Percentiles rank a stretch among this genome's conserved stretches.
phyloP scores from a whole-genome alignment of 2,113 vertebrate genomes.

The Tragelaphus buxtoni region DNA sequence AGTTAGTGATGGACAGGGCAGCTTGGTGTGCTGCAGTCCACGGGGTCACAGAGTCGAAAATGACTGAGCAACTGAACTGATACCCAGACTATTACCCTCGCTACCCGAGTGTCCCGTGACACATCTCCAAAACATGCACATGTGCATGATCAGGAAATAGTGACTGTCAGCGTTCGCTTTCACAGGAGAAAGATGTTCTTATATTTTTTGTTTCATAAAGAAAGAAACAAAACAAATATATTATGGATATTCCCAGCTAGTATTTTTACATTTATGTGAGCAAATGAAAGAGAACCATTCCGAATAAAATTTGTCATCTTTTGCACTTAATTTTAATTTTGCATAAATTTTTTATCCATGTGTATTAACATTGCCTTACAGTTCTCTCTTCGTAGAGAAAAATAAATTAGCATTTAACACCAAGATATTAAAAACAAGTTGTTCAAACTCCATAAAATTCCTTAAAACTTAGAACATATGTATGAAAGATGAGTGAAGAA shows the following conservation, averaged over 20 bases:
- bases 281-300: neutral
- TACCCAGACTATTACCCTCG: neutral
- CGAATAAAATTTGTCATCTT: neutral
- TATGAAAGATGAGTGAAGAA: neutral
- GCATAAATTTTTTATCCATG: neutral
- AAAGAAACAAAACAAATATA: neutral
- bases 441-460: slow-evolving; percentile 1
- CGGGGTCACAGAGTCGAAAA: neutral
- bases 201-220: neutral
- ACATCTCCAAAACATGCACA: neutral
- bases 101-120: fast-evolving
- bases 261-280: neutral
- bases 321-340: neutral
- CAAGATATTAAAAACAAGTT: neutral
- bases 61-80: neutral
- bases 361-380: neutral
- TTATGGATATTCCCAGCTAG: neutral
- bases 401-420: neutral
- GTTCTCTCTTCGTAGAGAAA: neutral
- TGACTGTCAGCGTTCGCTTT: no score
- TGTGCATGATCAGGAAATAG: fast-evolving
- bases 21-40: neutral
- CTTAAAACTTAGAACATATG: slow-evolving; percentile 10
- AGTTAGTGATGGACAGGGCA: neutral
- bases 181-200: neutral